Percentiles rank a stretch among this genome's conserved stretches.
Evolutionary conservation across 2,888 invertebrate genomes (phyloP).

Genomic region (Argynnis bischoffii): DNA sequence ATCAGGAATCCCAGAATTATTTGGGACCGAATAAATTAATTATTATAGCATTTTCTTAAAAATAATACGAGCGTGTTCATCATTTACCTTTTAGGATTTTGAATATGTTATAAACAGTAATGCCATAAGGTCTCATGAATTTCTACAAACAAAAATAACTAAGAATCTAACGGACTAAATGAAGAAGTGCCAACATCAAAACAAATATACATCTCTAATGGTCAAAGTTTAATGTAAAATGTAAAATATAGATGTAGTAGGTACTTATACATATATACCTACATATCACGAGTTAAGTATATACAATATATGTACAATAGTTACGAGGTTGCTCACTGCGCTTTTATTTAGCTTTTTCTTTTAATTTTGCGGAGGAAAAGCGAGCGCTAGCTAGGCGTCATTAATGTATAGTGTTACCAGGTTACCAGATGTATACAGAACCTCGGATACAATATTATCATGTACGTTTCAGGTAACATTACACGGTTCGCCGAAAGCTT

Average conservation of each 20-base stretch:
- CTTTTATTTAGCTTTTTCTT: conserved; percentile 61
- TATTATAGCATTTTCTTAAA: no score
- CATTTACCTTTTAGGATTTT: no score
- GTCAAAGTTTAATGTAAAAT: background rate
- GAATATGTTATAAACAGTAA: no score
- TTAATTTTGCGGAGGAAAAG: conserved; percentile 73
- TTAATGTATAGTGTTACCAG: conserved; percentile 43
- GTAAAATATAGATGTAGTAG: background rate
- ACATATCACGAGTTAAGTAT: background rate
- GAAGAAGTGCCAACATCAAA: no score
- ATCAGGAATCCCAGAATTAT: background rate
- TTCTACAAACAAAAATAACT: no score
- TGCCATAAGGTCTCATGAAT: no score
- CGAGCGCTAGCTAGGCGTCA: conserved; percentile 69
- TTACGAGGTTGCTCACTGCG: conserved; percentile 44
- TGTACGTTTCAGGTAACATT: conserved; percentile 6
- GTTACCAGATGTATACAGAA: background rate
- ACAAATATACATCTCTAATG: background rate
- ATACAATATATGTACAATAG: conserved; percentile 23
- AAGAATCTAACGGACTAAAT: no score
- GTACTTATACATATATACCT: conserved; percentile 19
- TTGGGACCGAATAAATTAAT: background rate
- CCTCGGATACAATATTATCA: background rate
- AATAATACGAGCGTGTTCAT: no score
- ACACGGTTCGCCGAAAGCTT: conserved; percentile 17